A percentile compares a stretch with the other conserved stretches of the same genome.
These are phyloP conservation scores for Pemphigus obesinymphae DNA, from an alignment of 1,140 invertebrate species.

Conservation along the genomic window DNA sequence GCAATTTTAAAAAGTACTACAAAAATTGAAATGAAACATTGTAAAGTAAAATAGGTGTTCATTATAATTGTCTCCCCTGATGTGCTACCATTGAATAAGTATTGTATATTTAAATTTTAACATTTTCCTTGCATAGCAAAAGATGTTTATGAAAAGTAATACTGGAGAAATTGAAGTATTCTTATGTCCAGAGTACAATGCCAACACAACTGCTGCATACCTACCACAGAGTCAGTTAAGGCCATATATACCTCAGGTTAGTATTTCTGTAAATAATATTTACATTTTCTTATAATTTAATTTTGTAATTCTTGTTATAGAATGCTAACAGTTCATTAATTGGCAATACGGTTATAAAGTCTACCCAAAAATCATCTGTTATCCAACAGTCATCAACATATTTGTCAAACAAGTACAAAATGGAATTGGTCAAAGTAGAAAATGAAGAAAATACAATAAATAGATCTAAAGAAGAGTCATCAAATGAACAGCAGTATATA, in stretches of 20 bases:
- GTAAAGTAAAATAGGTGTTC: no score
- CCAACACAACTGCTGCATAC: neutral
- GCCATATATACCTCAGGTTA: conserved; percentile 22
- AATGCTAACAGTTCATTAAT: neutral
- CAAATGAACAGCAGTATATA: conserved; percentile 12
- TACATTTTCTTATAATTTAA: neutral
- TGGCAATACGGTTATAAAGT: conserved; percentile 16
- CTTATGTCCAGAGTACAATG: conserved; percentile 68
- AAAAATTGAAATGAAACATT: no score
- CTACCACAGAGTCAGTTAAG: conserved; percentile 32
- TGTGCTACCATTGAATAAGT: no score
- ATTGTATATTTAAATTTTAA: neutral
- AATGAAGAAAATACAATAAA: conserved; percentile 15
- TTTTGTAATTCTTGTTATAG: neutral
- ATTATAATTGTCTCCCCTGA: no score
- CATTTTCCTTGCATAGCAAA: conserved; percentile 45
- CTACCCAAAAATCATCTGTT: conserved; percentile 19
- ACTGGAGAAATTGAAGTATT: conserved; percentile 89
- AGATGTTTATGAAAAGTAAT: conserved; percentile 84
- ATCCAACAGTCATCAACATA: conserved; percentile 31
- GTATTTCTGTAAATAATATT: neutral
- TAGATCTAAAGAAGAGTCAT: neutral
- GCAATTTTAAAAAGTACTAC: no score
- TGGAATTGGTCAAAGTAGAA: neutral
- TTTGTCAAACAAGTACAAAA: conserved; percentile 4